These are phyloP conservation scores for Sternarchorhynchus goeldii DNA, from an alignment of 2,797 vertebrate species.

Conservation along the genomic window DNA sequence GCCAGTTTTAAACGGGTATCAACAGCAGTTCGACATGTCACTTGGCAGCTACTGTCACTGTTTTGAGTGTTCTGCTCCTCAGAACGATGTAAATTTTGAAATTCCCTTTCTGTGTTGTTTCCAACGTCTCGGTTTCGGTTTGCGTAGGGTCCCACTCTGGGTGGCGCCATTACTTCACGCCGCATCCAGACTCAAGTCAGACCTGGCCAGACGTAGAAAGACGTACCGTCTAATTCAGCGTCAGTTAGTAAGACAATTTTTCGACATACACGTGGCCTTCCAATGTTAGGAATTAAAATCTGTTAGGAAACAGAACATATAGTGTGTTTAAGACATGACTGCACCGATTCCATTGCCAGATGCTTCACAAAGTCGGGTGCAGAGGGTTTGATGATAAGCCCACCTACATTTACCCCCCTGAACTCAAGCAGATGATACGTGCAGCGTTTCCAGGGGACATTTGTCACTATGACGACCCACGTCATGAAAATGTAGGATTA, in stretches of 20 bases:
- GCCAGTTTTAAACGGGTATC: background rate
- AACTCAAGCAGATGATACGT: slow-evolving; percentile 71
- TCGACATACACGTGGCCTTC: too few relatives aligned
- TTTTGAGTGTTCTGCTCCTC: background rate
- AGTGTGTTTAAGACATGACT: background rate
- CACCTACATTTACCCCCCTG: slow-evolving; percentile 72
- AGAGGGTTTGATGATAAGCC: slow-evolving; percentile 45
- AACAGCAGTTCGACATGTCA: background rate
- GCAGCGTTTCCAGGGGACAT: slow-evolving; percentile 66
- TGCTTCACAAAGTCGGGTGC: slow-evolving; percentile 61
- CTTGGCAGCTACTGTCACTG: background rate
- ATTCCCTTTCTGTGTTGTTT: background rate
- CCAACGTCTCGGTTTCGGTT: background rate
- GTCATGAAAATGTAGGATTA: slow-evolving; percentile 63
- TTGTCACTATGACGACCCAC: slow-evolving; percentile 69
- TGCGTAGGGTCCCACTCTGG: slow-evolving; percentile 72
- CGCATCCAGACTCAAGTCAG: slow-evolving; percentile 62
- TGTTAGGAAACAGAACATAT: background rate
- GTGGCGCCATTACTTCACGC: slow-evolving; percentile 67
- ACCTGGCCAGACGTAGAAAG: slow-evolving; percentile 68
- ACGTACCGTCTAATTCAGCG: slow-evolving; percentile 72
- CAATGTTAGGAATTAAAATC: too few relatives aligned
- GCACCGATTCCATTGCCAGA: slow-evolving; percentile 50
- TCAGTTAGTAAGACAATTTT: slow-evolving; percentile 65
- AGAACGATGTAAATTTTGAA: background rate